These are phyloP conservation scores for Tachycineta bicolor DNA, from an alignment of 2,113 vertebrate genomes.

Conservation along the genomic window DNA sequence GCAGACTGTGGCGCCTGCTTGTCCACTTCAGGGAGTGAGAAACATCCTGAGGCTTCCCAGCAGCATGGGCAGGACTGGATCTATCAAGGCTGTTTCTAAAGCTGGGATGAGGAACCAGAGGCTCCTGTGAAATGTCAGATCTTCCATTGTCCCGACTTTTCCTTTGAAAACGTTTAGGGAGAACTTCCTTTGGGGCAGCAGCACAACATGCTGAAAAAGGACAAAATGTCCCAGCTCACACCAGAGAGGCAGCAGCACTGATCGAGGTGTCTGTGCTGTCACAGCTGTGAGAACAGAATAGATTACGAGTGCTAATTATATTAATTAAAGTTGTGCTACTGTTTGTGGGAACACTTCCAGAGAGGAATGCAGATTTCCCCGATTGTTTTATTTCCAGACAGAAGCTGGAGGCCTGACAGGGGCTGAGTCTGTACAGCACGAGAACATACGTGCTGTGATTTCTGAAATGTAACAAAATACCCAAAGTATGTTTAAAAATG, in stretches of 20 bases:
- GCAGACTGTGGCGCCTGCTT: background rate
- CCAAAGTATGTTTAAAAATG: background rate
- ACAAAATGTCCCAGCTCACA: background rate
- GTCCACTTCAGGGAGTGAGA: background rate
- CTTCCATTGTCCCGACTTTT: background rate
- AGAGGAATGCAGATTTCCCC: slow-evolving; percentile 34
- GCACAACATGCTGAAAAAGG: background rate
- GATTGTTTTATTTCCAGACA: slow-evolving; percentile 6
- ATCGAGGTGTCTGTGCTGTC: background rate
- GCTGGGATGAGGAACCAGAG: background rate
- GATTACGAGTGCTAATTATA: slow-evolving; percentile 35
- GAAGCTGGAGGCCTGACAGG: background rate
- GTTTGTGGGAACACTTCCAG: background rate
- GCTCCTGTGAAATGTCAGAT: background rate
- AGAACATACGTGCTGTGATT: background rate
- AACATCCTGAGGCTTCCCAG: background rate
- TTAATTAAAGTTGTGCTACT: slow-evolving; percentile 48
- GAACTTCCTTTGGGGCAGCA: background rate
- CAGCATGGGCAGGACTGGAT: accelerated
- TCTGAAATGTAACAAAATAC: background rate
- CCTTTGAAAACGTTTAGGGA: background rate
- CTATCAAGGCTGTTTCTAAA: background rate
- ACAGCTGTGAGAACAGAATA: slow-evolving; percentile 45
- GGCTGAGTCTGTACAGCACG: background rate
- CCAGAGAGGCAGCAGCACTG: background rate